These are phyloP conservation scores for Cataglyphis rosenhaueri DNA, from an alignment of 2,888 invertebrate genomes.

Conservation along the genomic window DNA sequence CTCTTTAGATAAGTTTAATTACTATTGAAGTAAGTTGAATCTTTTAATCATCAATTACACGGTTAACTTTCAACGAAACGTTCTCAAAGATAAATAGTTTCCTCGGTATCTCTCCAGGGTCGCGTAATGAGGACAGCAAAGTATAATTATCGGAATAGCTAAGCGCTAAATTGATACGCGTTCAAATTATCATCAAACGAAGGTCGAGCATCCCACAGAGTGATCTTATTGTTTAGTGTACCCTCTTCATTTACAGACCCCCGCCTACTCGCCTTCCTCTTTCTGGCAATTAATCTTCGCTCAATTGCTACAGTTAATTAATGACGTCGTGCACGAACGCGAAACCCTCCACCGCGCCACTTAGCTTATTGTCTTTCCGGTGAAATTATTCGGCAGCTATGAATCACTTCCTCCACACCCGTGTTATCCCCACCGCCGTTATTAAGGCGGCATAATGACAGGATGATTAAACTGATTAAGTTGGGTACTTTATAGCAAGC, in stretches of 20 bases:
- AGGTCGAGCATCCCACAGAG: constrained; percentile 60
- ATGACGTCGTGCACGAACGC: constrained; percentile 73
- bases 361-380: constrained; percentile 78
- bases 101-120: constrained; percentile 42
- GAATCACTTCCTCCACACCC: constrained; percentile 70
- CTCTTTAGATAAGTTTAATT: background rate
- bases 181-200: constrained; percentile 70
- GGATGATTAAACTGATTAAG: constrained; percentile 68
- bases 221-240: constrained; percentile 70
- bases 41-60: constrained; percentile 3
- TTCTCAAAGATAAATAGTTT: constrained; percentile 65
- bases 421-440: constrained; percentile 55
- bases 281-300: constrained; percentile 77
- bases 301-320: constrained; percentile 80
- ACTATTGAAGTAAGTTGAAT: background rate
- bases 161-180: constrained; percentile 73
- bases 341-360: constrained; percentile 64
- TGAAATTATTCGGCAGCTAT: constrained; percentile 74
- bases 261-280: constrained; percentile 59
- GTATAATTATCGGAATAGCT: constrained; percentile 68
- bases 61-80: constrained; percentile 13
- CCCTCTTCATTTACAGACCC: constrained; percentile 62
- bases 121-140: constrained; percentile 64
- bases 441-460: constrained; percentile 70
- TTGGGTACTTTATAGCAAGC: constrained; percentile 39